Base-by-base conservation (phyloP, 2,113 vertebrate species). In the Arothron firmamentum region DNA sequence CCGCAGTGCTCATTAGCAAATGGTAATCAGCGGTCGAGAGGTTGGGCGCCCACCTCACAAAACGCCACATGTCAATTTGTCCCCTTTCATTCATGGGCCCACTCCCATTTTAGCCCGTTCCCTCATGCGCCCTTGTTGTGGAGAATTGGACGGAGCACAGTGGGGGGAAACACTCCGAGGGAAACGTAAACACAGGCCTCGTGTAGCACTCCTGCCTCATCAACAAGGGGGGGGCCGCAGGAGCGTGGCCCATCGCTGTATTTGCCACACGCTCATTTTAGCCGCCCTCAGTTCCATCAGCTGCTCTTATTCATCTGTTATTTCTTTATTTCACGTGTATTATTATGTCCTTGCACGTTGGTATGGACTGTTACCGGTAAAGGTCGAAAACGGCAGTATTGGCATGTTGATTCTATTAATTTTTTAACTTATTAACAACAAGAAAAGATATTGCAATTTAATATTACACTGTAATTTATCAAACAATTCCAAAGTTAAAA, bases 41-140 rank as follows among this genome's bases (percentile, higher is more conserved):
- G 85, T 82, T 88, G 81, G 82, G 75, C 79, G 77, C 72, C 74
- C 81, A 83, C 75, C 76, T 85, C 79, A 85, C 82, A 88, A 88
- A 90, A 90, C 85, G 79, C 89, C 89, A 90, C 90, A 91, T 91
- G 89, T 90, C 88, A 88, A 85, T 87, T 86, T 87, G 82, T 88
- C 85, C 84, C 59, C 69, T 62, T 85, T 83, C 80, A 87, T 89
- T 88, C 82, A 89, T 61, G 77, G 45, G 67, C 72, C 67, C 65
- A 14, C 75, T 69, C 77, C 67, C 77, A 56, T 81, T 79, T 74
- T 48, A 70, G 23, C 62, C 72, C 5, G 20, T 54, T 73, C 79
- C 78, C 72, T 75, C 78, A 46, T 57, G 79, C 13, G 67, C 75
- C 60, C 79, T 87, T 86, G 77, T 83, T 75, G 80, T 71, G 75